phyloP scores from a whole-genome alignment of 2,888 invertebrate genomes.

The Iselma pallidipennis region DNA sequence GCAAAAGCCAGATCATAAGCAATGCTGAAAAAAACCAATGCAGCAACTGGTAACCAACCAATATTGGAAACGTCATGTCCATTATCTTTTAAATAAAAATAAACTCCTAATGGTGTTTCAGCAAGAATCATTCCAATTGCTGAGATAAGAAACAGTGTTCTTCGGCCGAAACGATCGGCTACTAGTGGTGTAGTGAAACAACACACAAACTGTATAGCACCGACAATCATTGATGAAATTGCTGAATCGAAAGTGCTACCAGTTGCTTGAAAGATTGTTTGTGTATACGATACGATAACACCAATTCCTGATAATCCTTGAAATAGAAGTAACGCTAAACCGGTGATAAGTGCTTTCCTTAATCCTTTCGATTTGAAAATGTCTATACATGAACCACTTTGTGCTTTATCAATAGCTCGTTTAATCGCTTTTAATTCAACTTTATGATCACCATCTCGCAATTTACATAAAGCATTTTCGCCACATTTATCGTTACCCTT shows the following conservation, averaged over 20 bases:
- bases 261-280: slow-evolving; percentile 65
- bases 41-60: slow-evolving; percentile 71
- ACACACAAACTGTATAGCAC: slow-evolving; percentile 71
- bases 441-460: slow-evolving; percentile 19
- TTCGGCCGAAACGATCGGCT: slow-evolving; percentile 76
- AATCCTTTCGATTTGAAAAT: background rate
- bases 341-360: slow-evolving; percentile 16
- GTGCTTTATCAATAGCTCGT: slow-evolving; percentile 8
- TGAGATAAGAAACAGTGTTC: slow-evolving; percentile 70
- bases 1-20: slow-evolving; percentile 74
- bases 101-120: slow-evolving; percentile 70
- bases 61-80: slow-evolving; percentile 41
- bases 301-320: slow-evolving; percentile 66
- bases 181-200: slow-evolving; percentile 72
- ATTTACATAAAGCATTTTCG: slow-evolving; percentile 53
- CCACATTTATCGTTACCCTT: no score
- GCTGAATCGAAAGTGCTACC: slow-evolving; percentile 58
- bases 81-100: slow-evolving; percentile 63
- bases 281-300: slow-evolving; percentile 76
- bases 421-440: slow-evolving; percentile 7
- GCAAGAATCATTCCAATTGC: slow-evolving; percentile 65
- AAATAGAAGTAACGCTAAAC: slow-evolving; percentile 44
- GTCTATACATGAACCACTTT: background rate
- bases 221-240: slow-evolving; percentile 75
- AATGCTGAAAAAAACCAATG: slow-evolving; percentile 71